A percentile compares a stretch with the other conserved stretches of the same genome.
These are phyloP conservation scores for Lipotes vexillifer DNA, from an alignment of 2,113 vertebrate genomes.

Conservation along the genomic window DNA sequence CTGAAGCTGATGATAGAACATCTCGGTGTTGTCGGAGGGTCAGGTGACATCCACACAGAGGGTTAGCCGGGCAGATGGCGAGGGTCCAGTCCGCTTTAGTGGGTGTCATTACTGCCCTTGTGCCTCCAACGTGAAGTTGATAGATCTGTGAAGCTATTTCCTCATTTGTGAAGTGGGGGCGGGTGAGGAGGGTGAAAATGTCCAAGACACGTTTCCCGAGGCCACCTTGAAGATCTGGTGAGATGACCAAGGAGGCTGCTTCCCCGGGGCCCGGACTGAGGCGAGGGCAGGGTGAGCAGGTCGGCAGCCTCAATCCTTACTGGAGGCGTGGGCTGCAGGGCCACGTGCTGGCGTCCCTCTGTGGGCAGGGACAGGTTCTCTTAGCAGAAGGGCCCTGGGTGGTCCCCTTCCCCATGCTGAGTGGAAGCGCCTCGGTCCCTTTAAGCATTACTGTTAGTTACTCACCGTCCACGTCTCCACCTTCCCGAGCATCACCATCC, in stretches of 20 bases:
- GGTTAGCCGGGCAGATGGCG: fast-evolving
- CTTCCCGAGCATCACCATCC: background rate
- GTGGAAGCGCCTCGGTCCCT: background rate
- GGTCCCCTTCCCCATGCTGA: background rate
- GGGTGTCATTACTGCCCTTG: fast-evolving
- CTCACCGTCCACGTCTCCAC: background rate
- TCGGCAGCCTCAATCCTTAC: background rate
- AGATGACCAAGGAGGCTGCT: background rate
- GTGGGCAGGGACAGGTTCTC: background rate
- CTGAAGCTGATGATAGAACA: background rate
- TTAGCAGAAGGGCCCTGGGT: background rate
- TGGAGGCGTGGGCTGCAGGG: background rate
- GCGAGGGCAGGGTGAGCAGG: too few species aligned
- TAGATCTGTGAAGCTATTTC: background rate
- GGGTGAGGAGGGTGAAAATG: background rate
- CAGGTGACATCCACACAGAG: too few species aligned
- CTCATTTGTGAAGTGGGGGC: background rate
- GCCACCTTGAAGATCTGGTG: background rate
- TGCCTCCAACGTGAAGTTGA: too few species aligned
- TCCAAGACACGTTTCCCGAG: background rate
- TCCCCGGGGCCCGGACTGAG: fast-evolving
- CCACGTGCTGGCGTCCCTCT: background rate
- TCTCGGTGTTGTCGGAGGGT: background rate
- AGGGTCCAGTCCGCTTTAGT: fast-evolving
- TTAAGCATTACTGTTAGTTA: background rate